Evolutionary conservation across 2,797 vertebrate genomes (phyloP).

Genomic region (Neosilurus mollespiculum): DNA sequence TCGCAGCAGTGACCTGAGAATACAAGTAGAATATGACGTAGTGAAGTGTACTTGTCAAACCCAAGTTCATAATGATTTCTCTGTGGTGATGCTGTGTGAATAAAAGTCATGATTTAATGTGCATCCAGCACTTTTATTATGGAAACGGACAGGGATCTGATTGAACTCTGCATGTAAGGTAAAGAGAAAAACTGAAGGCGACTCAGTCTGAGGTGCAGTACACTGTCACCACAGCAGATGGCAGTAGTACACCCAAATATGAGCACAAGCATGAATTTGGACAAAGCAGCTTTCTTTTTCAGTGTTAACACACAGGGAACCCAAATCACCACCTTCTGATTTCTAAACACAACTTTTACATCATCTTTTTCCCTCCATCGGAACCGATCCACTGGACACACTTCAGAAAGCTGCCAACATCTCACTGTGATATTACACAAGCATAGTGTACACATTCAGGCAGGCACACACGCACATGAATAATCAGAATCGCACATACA

Average conservation of each 20-base stretch:
- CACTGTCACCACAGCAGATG: constrained; percentile 67
- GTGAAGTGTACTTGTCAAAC: background rate
- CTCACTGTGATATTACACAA: constrained; percentile 30
- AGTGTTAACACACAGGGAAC: constrained; percentile 13
- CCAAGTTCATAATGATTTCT: background rate
- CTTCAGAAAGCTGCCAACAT: constrained; percentile 43
- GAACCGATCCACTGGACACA: background rate
- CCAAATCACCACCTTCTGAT: background rate
- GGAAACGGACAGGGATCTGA: background rate
- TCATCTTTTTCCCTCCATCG: background rate
- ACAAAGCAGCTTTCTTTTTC: constrained; percentile 22
- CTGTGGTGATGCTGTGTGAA: constrained; percentile 16
- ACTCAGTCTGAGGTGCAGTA: constrained; percentile 47
- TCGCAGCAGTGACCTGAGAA: constrained; percentile 22
- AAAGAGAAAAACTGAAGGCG: background rate
- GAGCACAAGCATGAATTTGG: constrained; percentile 34
- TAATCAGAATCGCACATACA: constrained; percentile 12
- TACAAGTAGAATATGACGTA: constrained; percentile 26
- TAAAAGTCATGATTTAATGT: constrained; percentile 17
- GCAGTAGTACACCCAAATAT: constrained; percentile 69
- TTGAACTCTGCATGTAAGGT: background rate
- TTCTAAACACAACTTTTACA: constrained; percentile 1
- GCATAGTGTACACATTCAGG: constrained; percentile 34
- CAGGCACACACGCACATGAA: constrained; percentile 18
- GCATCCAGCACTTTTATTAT: constrained; percentile 26